phyloP scores from a whole-genome alignment of 2,888 invertebrate genomes.

The Hirtodrosophila confusa region DNA sequence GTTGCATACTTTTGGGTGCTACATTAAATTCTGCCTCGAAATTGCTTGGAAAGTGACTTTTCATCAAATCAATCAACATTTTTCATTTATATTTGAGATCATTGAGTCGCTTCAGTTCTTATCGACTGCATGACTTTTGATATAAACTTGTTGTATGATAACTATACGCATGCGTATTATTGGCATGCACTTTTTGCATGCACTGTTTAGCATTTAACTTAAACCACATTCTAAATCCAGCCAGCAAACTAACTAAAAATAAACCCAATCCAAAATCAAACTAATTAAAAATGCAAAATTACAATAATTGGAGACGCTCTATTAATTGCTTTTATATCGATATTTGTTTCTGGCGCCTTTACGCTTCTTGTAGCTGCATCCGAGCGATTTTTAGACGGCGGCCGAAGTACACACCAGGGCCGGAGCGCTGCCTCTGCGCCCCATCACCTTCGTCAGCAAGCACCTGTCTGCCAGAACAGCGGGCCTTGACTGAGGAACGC shows the following conservation, averaged over 20 bases:
- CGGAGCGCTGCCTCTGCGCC: slow-evolving; percentile 87
- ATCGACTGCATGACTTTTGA: slow-evolving; percentile 40
- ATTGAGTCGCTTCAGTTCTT: slow-evolving; percentile 18
- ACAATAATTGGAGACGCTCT: slow-evolving; percentile 24
- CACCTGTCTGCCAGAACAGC: slow-evolving; percentile 85
- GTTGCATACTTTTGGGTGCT: too few species aligned
- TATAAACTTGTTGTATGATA: slow-evolving; percentile 6
- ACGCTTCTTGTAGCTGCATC: slow-evolving; percentile 88
- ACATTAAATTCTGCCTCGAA: too few species aligned
- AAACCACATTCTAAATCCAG: slow-evolving; percentile 51
- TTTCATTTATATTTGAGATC: slow-evolving; percentile 19
- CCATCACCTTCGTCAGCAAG: slow-evolving; percentile 85
- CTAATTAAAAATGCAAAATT: slow-evolving; percentile 6
- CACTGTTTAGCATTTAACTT: slow-evolving; percentile 46
- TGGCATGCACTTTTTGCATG: slow-evolving; percentile 74
- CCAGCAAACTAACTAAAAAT: slow-evolving; percentile 46
- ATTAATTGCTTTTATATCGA: slow-evolving; percentile 61
- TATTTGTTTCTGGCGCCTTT: slow-evolving; percentile 39
- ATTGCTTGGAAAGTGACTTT: slow-evolving; percentile 8
- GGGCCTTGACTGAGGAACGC: slow-evolving; percentile 87
- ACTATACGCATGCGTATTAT: slow-evolving; percentile 62
- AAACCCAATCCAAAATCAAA: slow-evolving; percentile 14
- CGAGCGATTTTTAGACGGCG: slow-evolving; percentile 93
- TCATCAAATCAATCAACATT: slow-evolving; percentile 4
- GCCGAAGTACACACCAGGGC: slow-evolving; percentile 87